Percentiles rank a stretch among this genome's conserved stretches.
These are phyloP conservation scores for Volucella inflata DNA, from an alignment of 2,888 invertebrate genomes.

Conservation along the genomic window DNA sequence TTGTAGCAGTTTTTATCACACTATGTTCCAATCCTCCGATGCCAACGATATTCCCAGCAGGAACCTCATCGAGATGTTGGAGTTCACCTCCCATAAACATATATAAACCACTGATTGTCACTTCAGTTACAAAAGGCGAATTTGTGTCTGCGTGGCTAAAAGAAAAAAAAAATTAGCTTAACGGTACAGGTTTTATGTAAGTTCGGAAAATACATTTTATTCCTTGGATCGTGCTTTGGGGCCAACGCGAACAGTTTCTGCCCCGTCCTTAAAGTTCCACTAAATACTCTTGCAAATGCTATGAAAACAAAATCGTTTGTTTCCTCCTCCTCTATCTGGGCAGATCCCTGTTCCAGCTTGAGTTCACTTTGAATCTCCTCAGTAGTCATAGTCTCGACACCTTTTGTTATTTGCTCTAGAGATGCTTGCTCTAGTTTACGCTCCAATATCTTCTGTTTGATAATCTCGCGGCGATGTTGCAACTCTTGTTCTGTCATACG, in stretches of 20 bases:
- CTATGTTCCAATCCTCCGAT: slow-evolving; percentile 94
- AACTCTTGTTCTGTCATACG: slow-evolving; percentile 91
- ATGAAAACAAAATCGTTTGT: slow-evolving; percentile 87
- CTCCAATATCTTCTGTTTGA: slow-evolving; percentile 87
- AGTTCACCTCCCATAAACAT: slow-evolving; percentile 97
- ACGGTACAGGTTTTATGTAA: background rate
- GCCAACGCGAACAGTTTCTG: slow-evolving; percentile 92
- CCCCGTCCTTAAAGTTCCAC: slow-evolving; percentile 91
- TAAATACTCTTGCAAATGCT: slow-evolving; percentile 96
- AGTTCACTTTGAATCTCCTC: slow-evolving; percentile 30
- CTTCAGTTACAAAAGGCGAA: slow-evolving; percentile 82
- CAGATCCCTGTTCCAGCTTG: background rate
- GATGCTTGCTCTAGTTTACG: slow-evolving; percentile 80
- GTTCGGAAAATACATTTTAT: slow-evolving; percentile 79
- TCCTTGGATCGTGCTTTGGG: slow-evolving; percentile 93
- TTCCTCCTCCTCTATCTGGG: slow-evolving; percentile 77
- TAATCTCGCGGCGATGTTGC: slow-evolving; percentile 87
- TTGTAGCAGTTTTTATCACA: slow-evolving; percentile 94
- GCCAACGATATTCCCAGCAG: slow-evolving; percentile 95
- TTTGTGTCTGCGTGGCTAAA: slow-evolving; percentile 72
- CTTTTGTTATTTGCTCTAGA: slow-evolving; percentile 77
- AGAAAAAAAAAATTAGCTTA: slow-evolving; percentile 19
- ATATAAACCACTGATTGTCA: slow-evolving; percentile 90
- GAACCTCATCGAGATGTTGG: slow-evolving; percentile 90
- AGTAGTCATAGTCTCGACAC: slow-evolving; percentile 78